Evolutionary conservation across 2,888 invertebrate genomes (phyloP), one percentile per base, ranked within the genome.

Genomic region (Scrobipalpa costella): DNA sequence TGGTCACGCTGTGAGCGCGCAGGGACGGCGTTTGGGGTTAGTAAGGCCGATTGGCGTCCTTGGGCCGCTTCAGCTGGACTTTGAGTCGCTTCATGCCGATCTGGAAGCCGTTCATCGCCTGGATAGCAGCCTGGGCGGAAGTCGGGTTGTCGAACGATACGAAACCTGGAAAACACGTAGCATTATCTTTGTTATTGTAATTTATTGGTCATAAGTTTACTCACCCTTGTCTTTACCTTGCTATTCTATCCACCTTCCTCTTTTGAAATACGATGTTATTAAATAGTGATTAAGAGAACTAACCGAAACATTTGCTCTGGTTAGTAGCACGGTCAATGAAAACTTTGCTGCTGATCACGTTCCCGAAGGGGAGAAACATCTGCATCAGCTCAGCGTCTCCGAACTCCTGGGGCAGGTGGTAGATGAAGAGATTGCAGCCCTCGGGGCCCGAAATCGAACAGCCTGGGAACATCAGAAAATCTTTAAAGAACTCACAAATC

Each of bases 231-330:
- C n/a, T n/a, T n/a, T n/a, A n/a, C n/a, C n/a, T n/a, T n/a, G n/a
- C n/a, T n/a, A n/a, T n/a, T n/a, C n/a, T n/a, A n/a, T n/a, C n/a
- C n/a, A n/a, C n/a, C n/a, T n/a, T n/a, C n/a, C 47, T 21, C 9
- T 21, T n/a, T 11, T n/a, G n/a, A n/a, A n/a, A n/a, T n/a, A n/a
- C n/a, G n/a, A 11, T 9, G 0, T 17, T 52, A n/a, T 9, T 11
- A 27, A 27, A 27, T 9, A 8, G 8, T 19, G 44, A n/a, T 2
- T 49, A 9, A 11, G 11, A 21, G 19, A 21, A 79, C 97, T 94
- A 93, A 99, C 99, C 99, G 92, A 99, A 99, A 93, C 99, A 99
- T 94, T 99, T 99, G 95, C 99, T 99, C 93, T 99, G 99, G 92
- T 99, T 99, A 84, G 99, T 99, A 88, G 99, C 99, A 79, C 99